Base-by-base conservation (phyloP, 1,140 invertebrate genomes). In the Heliconius hermathena region DNA sequence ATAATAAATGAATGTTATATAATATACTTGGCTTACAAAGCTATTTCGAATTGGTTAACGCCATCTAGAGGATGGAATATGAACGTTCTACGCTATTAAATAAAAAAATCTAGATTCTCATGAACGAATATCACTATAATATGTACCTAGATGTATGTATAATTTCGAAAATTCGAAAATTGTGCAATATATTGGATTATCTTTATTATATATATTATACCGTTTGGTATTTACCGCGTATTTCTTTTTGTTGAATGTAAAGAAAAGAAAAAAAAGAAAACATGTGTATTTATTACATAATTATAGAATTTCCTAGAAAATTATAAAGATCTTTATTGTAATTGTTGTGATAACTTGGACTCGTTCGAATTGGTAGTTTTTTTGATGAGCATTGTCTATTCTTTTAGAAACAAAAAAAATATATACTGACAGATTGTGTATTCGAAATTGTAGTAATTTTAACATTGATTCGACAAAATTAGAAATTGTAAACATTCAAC, bases 171-270 rank as follows among this genome's bases (percentile, higher is more conserved):
- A 46, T n/a, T 66, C 60, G 60, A 66, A 33, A 29, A 75, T 70
- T 75, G 80, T 78, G 76, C 73, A 81, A 81, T 78, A 81, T 77
- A 78, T 78, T 75, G 41, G 46, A 77, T 66, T 73, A 38, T 73
- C 22, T 76, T 76, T 73, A 52, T 41, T 52, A 52, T 52, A 33
- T 49, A 80, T 80, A 76, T 46, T 38, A 29, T 77, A 76, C 79
- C 73, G 18, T 33, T 26, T 74, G 20, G 33, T 46, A 60, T 77
- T n/a, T 52, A 52, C 22, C 54, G 29, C 9, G 76, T 81, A 73
- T 79, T 77, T 77, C 36, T 74, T 76, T 71, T 77, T 74, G 76
- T 74, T 20, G 6, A 22, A 20, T 81, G 18, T 54, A n/a, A n/a
- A n/a, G 33, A 71, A 72, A 60, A 76, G 76, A 72, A 33, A n/a